phyloP scores from a whole-genome alignment of 64 coral and sea anemone genomes.

The Actinia equina region DNA sequence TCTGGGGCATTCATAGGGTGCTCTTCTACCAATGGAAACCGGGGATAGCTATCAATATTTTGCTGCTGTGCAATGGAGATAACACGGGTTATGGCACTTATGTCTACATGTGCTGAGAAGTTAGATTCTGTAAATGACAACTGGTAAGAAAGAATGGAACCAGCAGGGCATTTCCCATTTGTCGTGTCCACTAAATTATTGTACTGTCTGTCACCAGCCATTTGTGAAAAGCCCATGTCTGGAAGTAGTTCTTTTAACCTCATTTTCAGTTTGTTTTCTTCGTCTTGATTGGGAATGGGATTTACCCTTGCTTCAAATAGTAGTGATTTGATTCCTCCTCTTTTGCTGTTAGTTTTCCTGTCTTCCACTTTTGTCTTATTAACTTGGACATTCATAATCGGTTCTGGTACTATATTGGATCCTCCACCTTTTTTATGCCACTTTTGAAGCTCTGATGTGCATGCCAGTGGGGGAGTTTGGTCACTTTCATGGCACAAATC shows the following conservation, averaged over 20 bases:
- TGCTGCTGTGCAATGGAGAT: neutral
- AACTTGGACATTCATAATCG: no score
- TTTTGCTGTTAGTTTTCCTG: no score
- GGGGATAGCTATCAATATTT: conserved; percentile 7
- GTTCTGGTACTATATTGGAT: no score
- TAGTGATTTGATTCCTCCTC: no score
- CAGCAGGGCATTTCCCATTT: conserved; percentile 35
- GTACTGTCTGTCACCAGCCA: neutral
- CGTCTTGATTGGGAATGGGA: neutral
- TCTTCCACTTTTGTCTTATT: no score
- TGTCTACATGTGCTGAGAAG: conserved; percentile 22
- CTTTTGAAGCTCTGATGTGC: no score
- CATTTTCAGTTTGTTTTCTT: neutral
- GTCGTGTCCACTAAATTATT: neutral
- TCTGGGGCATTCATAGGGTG: neutral
- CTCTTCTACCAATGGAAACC: conserved; percentile 18
- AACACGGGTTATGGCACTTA: neutral
- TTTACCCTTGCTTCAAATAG: conserved; percentile 23
- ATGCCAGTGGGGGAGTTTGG: no score
- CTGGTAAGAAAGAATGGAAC: conserved; percentile 35
- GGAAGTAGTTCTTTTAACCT: neutral
- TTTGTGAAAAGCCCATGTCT: conserved; percentile 34
- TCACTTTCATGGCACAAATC: no score
- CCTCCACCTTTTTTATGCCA: no score
- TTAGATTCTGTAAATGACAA: conserved; percentile 18